phyloP scores from a whole-genome alignment of 2,113 vertebrate genomes.

The Sus scrofa region DNA sequence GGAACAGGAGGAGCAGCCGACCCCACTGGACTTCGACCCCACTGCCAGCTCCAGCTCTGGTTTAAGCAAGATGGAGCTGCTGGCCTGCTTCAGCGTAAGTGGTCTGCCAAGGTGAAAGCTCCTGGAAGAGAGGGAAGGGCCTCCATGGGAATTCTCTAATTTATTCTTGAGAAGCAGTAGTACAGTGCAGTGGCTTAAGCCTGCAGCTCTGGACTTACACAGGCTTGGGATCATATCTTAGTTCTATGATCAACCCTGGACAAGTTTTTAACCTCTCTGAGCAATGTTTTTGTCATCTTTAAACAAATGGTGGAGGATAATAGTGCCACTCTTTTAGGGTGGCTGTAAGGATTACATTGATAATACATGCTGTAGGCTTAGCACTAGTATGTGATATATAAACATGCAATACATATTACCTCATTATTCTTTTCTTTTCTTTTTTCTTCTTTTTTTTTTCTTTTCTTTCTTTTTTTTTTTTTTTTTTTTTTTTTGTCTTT shows the following conservation, averaged over 20 bases:
- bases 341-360: not conserved
- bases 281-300: not conserved
- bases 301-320: not conserved
- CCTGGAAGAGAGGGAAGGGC: not conserved
- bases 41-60: constrained; percentile 56
- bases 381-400: not conserved
- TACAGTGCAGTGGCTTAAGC: not conserved
- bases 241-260: constrained; percentile 4
- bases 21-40: constrained; percentile 66
- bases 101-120: not conserved
- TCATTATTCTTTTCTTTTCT: constrained; percentile 38
- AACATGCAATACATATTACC: not conserved
- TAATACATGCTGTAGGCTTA: not conserved
- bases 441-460: too few species aligned
- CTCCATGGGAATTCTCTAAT: not conserved
- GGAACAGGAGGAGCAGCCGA: constrained; percentile 82
- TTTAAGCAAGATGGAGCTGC: constrained; percentile 90
- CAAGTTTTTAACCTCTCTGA: constrained; percentile 21
- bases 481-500: too few species aligned
- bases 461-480: too few species aligned
- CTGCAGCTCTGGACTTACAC: not conserved
- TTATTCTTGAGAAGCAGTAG: not conserved
- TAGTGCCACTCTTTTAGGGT: not conserved
- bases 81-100: constrained; percentile 95
- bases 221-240: not conserved